Percentiles rank a stretch among this genome's conserved stretches.
phyloP scores from a whole-genome alignment of 1,140 invertebrate genomes.

The Diabrotica virgifera region DNA sequence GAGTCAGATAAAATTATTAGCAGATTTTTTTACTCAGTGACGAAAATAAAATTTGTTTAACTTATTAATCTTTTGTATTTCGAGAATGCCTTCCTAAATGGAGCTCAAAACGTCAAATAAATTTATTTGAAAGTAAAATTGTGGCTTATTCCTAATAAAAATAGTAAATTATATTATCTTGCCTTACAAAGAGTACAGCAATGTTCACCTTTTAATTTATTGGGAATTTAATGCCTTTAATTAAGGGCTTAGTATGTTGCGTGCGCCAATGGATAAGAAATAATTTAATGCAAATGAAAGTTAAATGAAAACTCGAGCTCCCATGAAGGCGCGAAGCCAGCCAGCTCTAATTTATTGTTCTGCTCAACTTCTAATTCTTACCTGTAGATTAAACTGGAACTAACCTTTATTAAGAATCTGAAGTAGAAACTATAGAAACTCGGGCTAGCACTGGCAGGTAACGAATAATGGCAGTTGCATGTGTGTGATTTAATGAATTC shows the following conservation, averaged over 20 bases:
- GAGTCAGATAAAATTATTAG: too few species aligned
- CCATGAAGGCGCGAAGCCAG: neutral
- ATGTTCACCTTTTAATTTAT: too few species aligned
- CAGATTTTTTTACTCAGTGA: too few species aligned
- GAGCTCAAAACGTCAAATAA: too few species aligned
- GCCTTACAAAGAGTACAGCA: too few species aligned
- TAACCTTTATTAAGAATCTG: neutral
- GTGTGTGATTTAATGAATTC: neutral
- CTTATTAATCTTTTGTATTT: too few species aligned
- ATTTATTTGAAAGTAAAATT: too few species aligned
- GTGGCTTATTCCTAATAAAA: too few species aligned
- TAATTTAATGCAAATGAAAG: neutral
- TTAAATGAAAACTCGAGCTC: neutral
- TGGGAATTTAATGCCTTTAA: too few species aligned
- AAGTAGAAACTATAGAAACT: conserved; percentile 3
- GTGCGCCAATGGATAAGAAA: neutral
- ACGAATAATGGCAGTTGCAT: neutral
- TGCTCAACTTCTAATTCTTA: conserved; percentile 1
- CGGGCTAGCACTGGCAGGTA: neutral
- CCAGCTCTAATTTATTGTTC: neutral
- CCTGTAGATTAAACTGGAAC: neutral
- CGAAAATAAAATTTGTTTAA: too few species aligned
- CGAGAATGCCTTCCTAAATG: too few species aligned
- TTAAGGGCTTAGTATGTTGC: neutral
- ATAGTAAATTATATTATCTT: too few species aligned